Conservation (phyloP, 2,113 vertebrate species). For the Dipodomys ordii region DNA sequence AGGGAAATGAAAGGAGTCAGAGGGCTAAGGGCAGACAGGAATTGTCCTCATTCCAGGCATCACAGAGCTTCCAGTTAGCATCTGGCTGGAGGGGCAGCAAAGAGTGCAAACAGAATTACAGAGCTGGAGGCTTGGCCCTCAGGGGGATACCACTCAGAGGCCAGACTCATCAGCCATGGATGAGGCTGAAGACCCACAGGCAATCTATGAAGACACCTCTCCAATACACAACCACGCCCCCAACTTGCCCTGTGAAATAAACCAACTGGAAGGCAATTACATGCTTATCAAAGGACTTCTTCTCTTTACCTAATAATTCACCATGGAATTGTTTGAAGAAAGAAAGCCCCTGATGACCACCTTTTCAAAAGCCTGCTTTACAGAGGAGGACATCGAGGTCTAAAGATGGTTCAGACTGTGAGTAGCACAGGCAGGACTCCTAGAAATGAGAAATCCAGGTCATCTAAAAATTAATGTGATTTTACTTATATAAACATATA, state of each 20-base stretch:
- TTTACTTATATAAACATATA: not conserved
- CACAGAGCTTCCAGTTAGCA: not conserved
- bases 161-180: not conserved
- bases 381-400: conserved; percentile 7
- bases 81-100: not conserved
- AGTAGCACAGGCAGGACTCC: not conserved
- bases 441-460: not conserved
- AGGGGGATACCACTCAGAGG: not conserved
- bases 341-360: not conserved
- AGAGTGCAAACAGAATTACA: not conserved
- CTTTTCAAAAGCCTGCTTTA: not conserved
- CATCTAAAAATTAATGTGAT: not conserved
- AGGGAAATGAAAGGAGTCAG: conserved; percentile 53
- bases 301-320: conserved; percentile 49
- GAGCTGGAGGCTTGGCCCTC: not conserved
- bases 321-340: conserved; percentile 31
- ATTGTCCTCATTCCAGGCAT: not conserved
- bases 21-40: not conserved
- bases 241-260: not conserved
- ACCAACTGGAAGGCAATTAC: conserved; percentile 25
- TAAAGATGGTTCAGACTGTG: not conserved
- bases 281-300: conserved; percentile 37
- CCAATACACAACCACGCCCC: not conserved
- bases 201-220: not conserved
- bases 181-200: not conserved